Conservation (phyloP, 2,888 invertebrate genomes). For the Phytoseiulus persimilis region DNA sequence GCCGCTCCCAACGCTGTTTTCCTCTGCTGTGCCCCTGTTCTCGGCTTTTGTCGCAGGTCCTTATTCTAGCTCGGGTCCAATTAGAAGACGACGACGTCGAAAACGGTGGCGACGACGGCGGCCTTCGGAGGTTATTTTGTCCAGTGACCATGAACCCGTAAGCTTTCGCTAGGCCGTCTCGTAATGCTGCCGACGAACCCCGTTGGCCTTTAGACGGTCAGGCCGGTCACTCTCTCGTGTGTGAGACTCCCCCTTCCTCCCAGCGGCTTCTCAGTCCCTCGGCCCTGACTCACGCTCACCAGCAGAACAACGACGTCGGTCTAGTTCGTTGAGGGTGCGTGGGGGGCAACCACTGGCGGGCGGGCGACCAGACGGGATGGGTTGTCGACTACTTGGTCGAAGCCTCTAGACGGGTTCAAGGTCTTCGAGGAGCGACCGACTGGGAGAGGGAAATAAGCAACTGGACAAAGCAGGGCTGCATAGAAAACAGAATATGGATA, state of each 20-base stretch:
- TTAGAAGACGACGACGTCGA: background rate
- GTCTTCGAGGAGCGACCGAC: background rate
- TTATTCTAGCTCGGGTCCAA: background rate
- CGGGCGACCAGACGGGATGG: background rate
- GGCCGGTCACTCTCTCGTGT: background rate
- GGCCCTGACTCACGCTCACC: background rate
- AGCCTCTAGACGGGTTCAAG: background rate
- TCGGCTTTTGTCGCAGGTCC: background rate
- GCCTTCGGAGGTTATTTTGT: background rate
- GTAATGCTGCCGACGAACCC: background rate
- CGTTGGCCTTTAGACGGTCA: background rate
- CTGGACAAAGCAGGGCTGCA: background rate
- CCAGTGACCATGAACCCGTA: background rate
- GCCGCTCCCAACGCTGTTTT: background rate
- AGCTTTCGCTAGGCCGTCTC: background rate
- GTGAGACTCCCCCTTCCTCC: background rate
- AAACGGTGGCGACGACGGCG: background rate
- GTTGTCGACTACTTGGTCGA: background rate
- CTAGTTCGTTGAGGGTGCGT: background rate
- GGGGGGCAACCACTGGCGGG: background rate
- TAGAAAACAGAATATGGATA: background rate
- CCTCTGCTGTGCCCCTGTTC: background rate
- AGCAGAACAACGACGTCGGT: background rate
- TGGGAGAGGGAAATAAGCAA: background rate
- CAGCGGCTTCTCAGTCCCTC: background rate